Evolutionary conservation across 2,888 invertebrate species (phyloP).

Genomic region (Pyralis farinalis): DNA sequence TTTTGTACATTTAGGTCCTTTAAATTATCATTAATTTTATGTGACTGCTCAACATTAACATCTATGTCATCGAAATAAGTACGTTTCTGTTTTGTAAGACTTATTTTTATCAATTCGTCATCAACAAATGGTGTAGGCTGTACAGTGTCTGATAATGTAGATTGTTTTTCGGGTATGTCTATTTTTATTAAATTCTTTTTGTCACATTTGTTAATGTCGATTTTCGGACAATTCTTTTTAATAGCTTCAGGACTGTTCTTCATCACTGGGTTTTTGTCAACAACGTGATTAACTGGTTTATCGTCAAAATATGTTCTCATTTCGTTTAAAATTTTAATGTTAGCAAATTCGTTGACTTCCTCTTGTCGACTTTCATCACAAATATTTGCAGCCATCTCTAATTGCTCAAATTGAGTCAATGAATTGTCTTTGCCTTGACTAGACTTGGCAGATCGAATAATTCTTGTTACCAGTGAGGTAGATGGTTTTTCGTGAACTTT

Average conservation of each 20-base stretch:
- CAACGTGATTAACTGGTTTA: constrained; percentile 12
- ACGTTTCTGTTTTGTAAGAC: constrained; percentile 28
- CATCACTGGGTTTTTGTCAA: too few relatives aligned
- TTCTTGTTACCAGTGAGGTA: constrained; percentile 38
- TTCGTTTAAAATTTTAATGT: constrained; percentile 38
- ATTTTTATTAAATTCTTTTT: too few relatives aligned
- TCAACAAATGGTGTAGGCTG: background rate
- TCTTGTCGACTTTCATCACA: constrained; percentile 19
- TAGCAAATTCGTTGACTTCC: constrained; percentile 24
- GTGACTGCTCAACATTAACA: constrained; percentile 18
- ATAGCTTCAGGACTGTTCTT: too few relatives aligned
- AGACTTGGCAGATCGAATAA: constrained; percentile 37
- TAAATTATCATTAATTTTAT: constrained; percentile 23
- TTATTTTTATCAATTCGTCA: constrained; percentile 3
- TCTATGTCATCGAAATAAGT: constrained; percentile 46
- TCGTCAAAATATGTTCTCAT: constrained; percentile 44
- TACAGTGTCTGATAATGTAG: background rate
- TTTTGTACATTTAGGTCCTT: constrained; percentile 22
- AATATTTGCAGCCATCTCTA: constrained; percentile 43
- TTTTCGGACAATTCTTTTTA: too few relatives aligned
- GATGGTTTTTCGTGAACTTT: constrained; percentile 20
- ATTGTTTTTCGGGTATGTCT: too few relatives aligned
- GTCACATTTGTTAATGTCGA: too few relatives aligned
- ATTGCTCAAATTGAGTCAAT: constrained; percentile 49
- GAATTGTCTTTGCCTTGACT: constrained; percentile 43